Evolutionary conservation across 92 coral and sea anemone genomes (phyloP).

Genomic region (Metridium senile): DNA sequence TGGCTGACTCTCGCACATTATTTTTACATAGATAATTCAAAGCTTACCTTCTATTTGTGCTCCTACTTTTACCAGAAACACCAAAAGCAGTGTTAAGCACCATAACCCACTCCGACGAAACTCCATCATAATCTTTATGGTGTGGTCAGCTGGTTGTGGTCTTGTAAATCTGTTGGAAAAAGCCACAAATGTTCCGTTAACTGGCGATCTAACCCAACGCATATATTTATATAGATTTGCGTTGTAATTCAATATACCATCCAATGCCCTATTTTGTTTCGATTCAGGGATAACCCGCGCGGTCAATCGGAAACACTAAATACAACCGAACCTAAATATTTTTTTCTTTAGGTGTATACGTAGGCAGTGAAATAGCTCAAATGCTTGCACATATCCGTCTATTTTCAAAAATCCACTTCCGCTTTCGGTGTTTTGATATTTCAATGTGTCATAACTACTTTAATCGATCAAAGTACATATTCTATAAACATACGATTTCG

Average conservation of each 20-base stretch:
- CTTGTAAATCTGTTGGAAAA: neutral
- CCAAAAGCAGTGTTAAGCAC: neutral
- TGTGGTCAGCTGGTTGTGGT: neutral
- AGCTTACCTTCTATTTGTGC: constrained; percentile 1
- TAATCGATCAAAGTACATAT: no score
- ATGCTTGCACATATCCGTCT: neutral
- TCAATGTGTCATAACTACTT: neutral
- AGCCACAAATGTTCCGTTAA: neutral
- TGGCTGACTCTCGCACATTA: no score
- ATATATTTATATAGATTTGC: neutral
- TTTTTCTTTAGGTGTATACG: neutral
- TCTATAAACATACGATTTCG: no score
- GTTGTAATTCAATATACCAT: neutral
- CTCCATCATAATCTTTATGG: neutral
- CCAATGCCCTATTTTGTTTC: neutral
- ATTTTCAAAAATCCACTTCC: neutral
- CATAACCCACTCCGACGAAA: neutral
- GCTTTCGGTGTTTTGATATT: neutral
- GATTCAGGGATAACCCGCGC: neutral
- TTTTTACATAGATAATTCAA: neutral
- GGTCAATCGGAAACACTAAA: neutral
- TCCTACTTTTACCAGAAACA: neutral
- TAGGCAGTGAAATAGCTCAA: neutral
- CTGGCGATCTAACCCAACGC: no score
- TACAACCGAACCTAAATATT: neutral